Conservation (phyloP, 2,888 invertebrate genomes). For the Scaptomyza cyrtandrae region DNA sequence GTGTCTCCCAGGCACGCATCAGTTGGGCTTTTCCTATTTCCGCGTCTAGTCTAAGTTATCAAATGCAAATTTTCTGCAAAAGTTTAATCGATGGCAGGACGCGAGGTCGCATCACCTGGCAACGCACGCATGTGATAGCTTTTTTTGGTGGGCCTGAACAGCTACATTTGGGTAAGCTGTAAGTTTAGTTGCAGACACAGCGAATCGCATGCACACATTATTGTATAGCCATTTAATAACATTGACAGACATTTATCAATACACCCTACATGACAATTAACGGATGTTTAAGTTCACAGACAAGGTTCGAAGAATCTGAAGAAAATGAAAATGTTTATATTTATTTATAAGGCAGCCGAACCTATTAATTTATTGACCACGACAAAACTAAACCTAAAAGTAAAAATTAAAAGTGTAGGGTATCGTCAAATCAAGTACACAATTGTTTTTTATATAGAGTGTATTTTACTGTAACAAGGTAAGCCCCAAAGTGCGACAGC, state of each 20-base stretch:
- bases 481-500: background rate
- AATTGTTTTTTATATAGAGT: background rate
- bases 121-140: slow-evolving; percentile 63
- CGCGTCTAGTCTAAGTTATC: slow-evolving; percentile 38
- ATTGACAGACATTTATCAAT: slow-evolving; percentile 15
- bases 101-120: slow-evolving; percentile 57
- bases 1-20: slow-evolving; percentile 78
- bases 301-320: background rate
- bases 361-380: too few relatives aligned
- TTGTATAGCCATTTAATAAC: slow-evolving; percentile 23
- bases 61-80: slow-evolving; percentile 67
- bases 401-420: background rate
- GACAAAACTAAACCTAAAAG: too few relatives aligned
- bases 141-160: slow-evolving; percentile 11
- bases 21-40: slow-evolving; percentile 41
- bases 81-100: slow-evolving; percentile 70
- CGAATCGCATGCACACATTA: background rate
- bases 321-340: too few relatives aligned
- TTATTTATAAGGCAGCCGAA: too few relatives aligned
- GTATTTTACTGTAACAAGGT: background rate
- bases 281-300: too few relatives aligned
- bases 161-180: background rate
- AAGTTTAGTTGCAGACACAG: background rate
- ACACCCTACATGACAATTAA: background rate
- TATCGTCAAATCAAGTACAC: background rate